Evolutionary conservation across 2,113 vertebrate genomes (phyloP).

Genomic region (Eretmochelys imbricata): DNA sequence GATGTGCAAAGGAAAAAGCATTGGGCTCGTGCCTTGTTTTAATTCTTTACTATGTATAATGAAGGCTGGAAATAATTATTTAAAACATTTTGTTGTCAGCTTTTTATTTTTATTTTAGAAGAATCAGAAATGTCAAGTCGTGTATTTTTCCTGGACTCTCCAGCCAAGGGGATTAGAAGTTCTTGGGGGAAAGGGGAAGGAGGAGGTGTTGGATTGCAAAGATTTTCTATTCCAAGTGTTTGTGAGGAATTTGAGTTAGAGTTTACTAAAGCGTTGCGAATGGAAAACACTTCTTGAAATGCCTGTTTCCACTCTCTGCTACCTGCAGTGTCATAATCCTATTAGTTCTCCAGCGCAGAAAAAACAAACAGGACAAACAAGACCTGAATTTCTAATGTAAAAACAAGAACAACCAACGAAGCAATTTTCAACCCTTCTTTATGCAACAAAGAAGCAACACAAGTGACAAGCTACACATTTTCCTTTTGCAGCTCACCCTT

Average conservation of each 20-base stretch:
- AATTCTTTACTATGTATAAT: constrained; percentile 42
- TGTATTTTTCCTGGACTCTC: constrained; percentile 29
- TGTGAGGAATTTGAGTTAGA: constrained; percentile 57
- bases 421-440: neutral
- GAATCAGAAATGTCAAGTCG: constrained; percentile 29
- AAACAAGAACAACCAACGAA: constrained; percentile 20
- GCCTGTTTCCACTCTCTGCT: constrained; percentile 51
- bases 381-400: constrained; percentile 20
- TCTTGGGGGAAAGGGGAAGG: constrained; percentile 51
- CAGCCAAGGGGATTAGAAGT: constrained; percentile 61
- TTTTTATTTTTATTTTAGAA: constrained; percentile 27
- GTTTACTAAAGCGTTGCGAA: constrained; percentile 63
- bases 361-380: constrained; percentile 62
- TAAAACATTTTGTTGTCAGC: constrained; percentile 51
- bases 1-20: constrained; percentile 14
- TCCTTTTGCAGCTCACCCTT: neutral
- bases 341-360: constrained; percentile 58
- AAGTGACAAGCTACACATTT: neutral
- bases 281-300: constrained; percentile 54
- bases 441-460: neutral
- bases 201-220: constrained; percentile 67
- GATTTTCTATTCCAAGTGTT: constrained; percentile 68
- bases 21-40: constrained; percentile 42
- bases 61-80: constrained; percentile 11
- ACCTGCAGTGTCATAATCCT: constrained; percentile 69